These are phyloP conservation scores for Psococerastis gibbosa DNA, from an alignment of 2,888 invertebrate species.

Conservation along the genomic window DNA sequence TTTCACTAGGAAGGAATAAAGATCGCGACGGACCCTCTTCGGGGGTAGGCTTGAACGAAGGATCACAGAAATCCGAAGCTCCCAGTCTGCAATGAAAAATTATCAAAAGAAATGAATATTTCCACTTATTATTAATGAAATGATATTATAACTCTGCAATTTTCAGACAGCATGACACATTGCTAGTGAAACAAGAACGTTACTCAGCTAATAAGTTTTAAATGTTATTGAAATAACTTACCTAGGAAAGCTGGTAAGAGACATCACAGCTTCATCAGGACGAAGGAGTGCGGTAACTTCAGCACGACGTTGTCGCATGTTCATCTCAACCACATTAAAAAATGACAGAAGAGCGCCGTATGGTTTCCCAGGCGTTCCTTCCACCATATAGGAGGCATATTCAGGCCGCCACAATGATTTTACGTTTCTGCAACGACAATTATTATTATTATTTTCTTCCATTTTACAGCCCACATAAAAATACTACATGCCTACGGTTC, in stretches of 20 bases:
- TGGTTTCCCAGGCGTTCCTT: slow-evolving; percentile 93
- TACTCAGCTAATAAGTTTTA: too few species aligned
- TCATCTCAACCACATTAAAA: slow-evolving; percentile 95
- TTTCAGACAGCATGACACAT: too few species aligned
- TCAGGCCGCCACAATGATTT: slow-evolving; percentile 94
- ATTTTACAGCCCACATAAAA: too few species aligned
- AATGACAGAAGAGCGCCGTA: slow-evolving; percentile 90
- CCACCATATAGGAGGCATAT: slow-evolving; percentile 97
- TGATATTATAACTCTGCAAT: too few species aligned
- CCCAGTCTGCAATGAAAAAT: slow-evolving; percentile 73
- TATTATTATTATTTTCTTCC: too few species aligned
- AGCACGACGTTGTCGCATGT: slow-evolving; percentile 79
- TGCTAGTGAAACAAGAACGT: too few species aligned
- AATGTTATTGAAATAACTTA: slow-evolving; percentile 24
- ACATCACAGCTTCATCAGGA: slow-evolving; percentile 68
- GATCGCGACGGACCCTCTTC: slow-evolving; percentile 59
- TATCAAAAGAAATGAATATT: too few species aligned
- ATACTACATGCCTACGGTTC: too few species aligned
- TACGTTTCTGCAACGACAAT: slow-evolving; percentile 41
- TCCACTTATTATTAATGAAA: too few species aligned
- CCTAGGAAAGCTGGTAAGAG: slow-evolving; percentile 88
- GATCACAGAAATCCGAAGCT: slow-evolving; percentile 71
- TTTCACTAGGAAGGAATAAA: slow-evolving; percentile 86
- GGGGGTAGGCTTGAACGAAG: slow-evolving; percentile 50
- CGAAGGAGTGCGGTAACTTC: slow-evolving; percentile 60